phyloP scores from a whole-genome alignment of 2,113 vertebrate genomes.

The Channa argus region DNA sequence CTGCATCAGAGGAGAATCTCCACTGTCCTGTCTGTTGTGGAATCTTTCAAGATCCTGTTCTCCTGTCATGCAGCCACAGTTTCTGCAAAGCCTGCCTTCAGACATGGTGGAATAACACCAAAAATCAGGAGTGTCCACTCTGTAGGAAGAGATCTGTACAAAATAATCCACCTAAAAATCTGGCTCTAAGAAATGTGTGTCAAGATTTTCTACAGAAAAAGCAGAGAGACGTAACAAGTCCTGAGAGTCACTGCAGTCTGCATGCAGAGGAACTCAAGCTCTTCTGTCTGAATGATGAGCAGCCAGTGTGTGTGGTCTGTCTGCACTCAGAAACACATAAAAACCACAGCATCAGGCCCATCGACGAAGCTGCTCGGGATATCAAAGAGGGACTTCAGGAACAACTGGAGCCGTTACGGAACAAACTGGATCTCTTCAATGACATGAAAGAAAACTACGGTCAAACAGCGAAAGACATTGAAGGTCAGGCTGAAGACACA shows the following conservation, averaged over 20 bases:
- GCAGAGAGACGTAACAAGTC: not conserved
- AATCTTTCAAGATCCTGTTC: not conserved
- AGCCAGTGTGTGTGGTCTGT: not conserved
- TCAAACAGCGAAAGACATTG: not conserved
- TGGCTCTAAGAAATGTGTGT: conserved; percentile 10
- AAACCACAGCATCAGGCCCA: not conserved
- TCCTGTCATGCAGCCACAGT: conserved; percentile 12
- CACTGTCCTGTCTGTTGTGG: not conserved
- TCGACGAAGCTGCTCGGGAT: not conserved
- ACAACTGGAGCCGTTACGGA: not conserved
- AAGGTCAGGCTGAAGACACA: not conserved
- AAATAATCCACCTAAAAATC: not conserved
- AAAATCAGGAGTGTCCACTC: not conserved
- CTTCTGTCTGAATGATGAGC: conserved; percentile 5
- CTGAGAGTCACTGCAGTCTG: not conserved
- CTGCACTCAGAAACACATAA: not conserved
- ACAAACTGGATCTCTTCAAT: not conserved
- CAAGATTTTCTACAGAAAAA: not conserved
- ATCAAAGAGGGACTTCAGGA: accelerated
- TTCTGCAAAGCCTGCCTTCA: not conserved
- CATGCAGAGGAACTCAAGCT: not conserved
- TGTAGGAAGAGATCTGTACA: not conserved
- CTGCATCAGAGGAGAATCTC: not conserved
- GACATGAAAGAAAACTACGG: not conserved
- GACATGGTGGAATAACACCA: not conserved